Evolutionary conservation across 2,888 invertebrate species (phyloP).

Genomic region (Muschampia plurimacula): DNA sequence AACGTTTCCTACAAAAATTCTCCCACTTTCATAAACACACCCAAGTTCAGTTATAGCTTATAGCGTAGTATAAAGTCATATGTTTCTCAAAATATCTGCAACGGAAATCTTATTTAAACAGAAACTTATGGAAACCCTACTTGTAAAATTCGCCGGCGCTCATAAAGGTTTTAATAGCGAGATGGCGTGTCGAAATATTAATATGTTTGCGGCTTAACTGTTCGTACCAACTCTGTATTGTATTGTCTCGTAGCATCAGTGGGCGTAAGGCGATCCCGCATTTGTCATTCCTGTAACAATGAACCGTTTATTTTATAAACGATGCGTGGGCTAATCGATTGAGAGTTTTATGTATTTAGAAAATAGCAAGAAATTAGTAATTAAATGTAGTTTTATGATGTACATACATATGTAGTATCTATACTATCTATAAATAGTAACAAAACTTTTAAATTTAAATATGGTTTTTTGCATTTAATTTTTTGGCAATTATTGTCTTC

Average conservation of each 20-base stretch:
- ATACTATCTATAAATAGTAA: no score
- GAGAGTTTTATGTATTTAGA: conserved; percentile 32
- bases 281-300: conserved; percentile 81
- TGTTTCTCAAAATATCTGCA: background rate
- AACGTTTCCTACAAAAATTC: background rate
- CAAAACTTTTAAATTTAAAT: no score
- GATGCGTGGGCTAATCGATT: conserved; percentile 72
- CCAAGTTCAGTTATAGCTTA: background rate
- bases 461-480: no score
- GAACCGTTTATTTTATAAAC: conserved; percentile 75
- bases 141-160: conserved; percentile 62
- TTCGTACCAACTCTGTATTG: conserved; percentile 59
- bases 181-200: conserved; percentile 78
- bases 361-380: background rate
- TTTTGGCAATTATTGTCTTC: no score
- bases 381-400: no score
- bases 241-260: conserved; percentile 58
- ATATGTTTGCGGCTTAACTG: conserved; percentile 68
- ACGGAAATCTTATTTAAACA: background rate
- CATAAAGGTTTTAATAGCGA: conserved; percentile 76
- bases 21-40: background rate
- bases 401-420: no score
- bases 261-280: conserved; percentile 72
- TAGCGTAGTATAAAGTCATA: background rate
- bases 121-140: conserved; percentile 47